A percentile compares a stretch with the other conserved stretches of the same genome.
Evolutionary conservation across 2,113 vertebrate genomes (phyloP).

Genomic region (Lophius piscatorius): DNA sequence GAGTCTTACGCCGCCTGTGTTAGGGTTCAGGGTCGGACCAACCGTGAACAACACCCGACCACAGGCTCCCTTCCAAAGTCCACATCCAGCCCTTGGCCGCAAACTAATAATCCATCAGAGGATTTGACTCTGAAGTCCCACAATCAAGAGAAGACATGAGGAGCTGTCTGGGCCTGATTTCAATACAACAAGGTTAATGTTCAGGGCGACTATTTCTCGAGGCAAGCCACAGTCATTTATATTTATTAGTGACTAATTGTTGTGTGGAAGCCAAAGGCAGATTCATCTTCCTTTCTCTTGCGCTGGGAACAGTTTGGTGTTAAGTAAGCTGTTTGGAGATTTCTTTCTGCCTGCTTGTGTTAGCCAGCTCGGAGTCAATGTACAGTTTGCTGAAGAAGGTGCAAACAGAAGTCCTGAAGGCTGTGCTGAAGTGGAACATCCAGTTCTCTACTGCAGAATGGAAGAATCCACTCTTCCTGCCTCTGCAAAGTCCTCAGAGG

Average conservation of each 20-base stretch:
- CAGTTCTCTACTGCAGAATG: constrained; percentile 13
- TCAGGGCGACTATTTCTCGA: constrained; percentile 37
- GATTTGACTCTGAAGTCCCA: constrained; percentile 30
- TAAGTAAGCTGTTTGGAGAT: background rate
- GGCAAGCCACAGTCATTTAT: constrained; percentile 40
- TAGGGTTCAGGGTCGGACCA: background rate
- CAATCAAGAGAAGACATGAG: constrained; percentile 24
- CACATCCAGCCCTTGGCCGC: constrained; percentile 12
- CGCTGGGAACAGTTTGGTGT: background rate
- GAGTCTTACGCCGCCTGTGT: background rate
- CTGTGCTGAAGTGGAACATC: constrained; percentile 29
- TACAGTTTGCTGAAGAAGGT: too few species aligned
- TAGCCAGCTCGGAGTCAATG: background rate
- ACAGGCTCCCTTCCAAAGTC: constrained; percentile 28
- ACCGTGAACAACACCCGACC: background rate
- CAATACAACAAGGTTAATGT: constrained; percentile 48
- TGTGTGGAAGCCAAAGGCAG: constrained; percentile 25
- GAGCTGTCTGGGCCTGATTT: constrained; percentile 17
- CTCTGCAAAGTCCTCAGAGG: constrained; percentile 27
- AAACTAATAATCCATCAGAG: constrained; percentile 19
- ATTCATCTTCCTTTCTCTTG: constrained; percentile 23
- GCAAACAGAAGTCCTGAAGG: constrained; percentile 7
- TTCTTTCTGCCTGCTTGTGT: constrained; percentile 7
- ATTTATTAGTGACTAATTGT: constrained; percentile 63
- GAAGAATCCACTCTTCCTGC: constrained; percentile 13